Evolutionary conservation across 2,888 invertebrate species (phyloP), one percentile per base, ranked within the genome.

Genomic region (Drosophila nr. fundita): DNA sequence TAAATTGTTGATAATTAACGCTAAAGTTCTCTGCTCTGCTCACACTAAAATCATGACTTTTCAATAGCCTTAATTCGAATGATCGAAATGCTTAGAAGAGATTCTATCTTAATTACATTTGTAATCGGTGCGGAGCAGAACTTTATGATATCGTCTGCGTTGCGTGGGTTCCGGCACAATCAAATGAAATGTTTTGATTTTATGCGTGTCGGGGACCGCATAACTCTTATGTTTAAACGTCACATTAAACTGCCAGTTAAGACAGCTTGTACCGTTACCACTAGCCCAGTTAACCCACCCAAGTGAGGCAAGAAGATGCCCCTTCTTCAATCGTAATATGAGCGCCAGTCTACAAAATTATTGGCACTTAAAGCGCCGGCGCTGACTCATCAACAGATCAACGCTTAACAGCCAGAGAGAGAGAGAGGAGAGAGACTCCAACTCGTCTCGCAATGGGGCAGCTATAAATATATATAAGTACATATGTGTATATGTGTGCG

Each of bases 221-320:
- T 84, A 76, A 80, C 57, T 89, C 75, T 69, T 63, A 18, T 27
- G 21, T 21, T 49, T 59, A 66, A 34, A 27, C 29, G 55, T 64
- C 63, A 42, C 68, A 61, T 42, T 58, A 61, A 73, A 52, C 53
- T 62, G 52, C 6, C 62, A 27, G 64, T 32, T 67, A 7, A 36
- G 65, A 76, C 68, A 65, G 63, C 76, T 68, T 64, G 68, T 81
- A 73, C 89, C 79, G 86, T 86, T 88, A 69, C 45, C 45, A 32
- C 53, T 60, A 59, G 61, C 66, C 69, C 59, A 70, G 63, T 68
- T 74, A 69, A 32, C 21, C 53, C 48, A 30, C 30, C 48, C 69
- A 40, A 68, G 78, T 78, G 75, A 78, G 68, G 65, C 73, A 78
- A 87, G 71, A 36, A 54, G 61, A 36, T 29, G 32, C 27, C 3